Base-by-base conservation (phyloP, 1,140 invertebrate species). In the Papilio dardanus region DNA sequence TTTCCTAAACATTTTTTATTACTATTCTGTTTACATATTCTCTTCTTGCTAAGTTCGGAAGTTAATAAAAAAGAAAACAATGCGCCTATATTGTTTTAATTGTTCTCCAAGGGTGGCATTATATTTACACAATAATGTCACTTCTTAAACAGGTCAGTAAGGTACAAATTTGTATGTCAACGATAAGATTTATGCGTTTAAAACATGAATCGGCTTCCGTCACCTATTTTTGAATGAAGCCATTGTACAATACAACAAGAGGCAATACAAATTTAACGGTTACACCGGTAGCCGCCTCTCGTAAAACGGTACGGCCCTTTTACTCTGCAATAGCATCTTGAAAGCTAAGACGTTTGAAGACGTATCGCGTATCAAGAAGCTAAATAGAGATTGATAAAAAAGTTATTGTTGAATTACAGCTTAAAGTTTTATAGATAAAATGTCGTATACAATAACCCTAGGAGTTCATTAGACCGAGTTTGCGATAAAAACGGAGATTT, bases 141-240 rank as follows among this genome's bases (percentile, higher is more conserved):
- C 21, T 54, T 54, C 21, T 1, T 24, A 3, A 0, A 54, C 50
- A 54, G 2, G 50, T 54, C 24, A 0, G 10, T 28, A 62, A 62
- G 54, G 12, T 62, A 28, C 3, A 62, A 62, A 14, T 16, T 62
- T 62, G 54, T 62, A 28, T 62, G 24, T 4, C 12, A 4, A 14
- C 8, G 1, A 30, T 14, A 67, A 21, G 31, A 67, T 35, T 66
- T 66, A 66, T 21, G 67, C 33, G 2, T 69, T 40, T 42, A 24
- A 40, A 69, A 69, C 67, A 69, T 69, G 19, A 69, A 69, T 69
- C 67, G 67, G 35, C 35, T 40, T 37, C 35, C 67, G 67, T 69
- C 67, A 69, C 67, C 35, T 69, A 69, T 69, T 69, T 66, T 40
- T 69, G 35, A 69, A 69, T 69, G 67, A 69, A 69, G 67, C 67